phyloP scores from a whole-genome alignment of 2,888 invertebrate genomes.

The Micoletzkya japonica region DNA sequence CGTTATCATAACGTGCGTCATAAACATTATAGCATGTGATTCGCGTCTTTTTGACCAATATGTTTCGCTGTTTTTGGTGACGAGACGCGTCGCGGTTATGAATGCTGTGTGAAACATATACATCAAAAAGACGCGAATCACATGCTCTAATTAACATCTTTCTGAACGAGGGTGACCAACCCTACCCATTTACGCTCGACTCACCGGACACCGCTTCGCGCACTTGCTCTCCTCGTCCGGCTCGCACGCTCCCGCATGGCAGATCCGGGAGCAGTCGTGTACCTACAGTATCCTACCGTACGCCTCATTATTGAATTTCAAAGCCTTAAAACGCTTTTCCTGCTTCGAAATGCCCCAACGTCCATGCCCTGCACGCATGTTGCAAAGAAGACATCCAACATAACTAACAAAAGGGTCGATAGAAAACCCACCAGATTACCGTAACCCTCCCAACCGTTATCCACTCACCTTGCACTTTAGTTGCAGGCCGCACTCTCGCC shows the following conservation, averaged over 20 bases:
- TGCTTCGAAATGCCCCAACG: background rate
- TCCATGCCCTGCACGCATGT: too few species aligned
- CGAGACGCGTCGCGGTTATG: too few species aligned
- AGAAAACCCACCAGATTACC: constrained; percentile 79
- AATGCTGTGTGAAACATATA: too few species aligned
- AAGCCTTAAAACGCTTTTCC: constrained; percentile 71
- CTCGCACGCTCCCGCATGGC: constrained; percentile 78
- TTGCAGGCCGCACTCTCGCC: constrained; percentile 80
- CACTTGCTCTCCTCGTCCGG: constrained; percentile 53
- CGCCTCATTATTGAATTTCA: constrained; percentile 80
- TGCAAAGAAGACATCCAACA: too few species aligned
- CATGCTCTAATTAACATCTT: too few species aligned
- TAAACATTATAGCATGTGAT: too few species aligned
- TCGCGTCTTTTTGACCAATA: too few species aligned
- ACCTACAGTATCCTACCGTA: constrained; percentile 72
- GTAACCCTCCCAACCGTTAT: constrained; percentile 77
- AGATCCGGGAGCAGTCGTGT: constrained; percentile 81
- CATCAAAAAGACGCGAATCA: too few species aligned
- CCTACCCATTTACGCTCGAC: too few species aligned
- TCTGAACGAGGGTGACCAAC: too few species aligned
- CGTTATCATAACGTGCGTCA: too few species aligned
- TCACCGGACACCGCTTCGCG: constrained; percentile 70
- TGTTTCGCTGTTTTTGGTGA: too few species aligned
- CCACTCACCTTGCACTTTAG: constrained; percentile 74
- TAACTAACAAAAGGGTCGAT: constrained; percentile 65